phyloP scores from a whole-genome alignment of 2,888 invertebrate genomes.

The Apotomis turbidana region DNA sequence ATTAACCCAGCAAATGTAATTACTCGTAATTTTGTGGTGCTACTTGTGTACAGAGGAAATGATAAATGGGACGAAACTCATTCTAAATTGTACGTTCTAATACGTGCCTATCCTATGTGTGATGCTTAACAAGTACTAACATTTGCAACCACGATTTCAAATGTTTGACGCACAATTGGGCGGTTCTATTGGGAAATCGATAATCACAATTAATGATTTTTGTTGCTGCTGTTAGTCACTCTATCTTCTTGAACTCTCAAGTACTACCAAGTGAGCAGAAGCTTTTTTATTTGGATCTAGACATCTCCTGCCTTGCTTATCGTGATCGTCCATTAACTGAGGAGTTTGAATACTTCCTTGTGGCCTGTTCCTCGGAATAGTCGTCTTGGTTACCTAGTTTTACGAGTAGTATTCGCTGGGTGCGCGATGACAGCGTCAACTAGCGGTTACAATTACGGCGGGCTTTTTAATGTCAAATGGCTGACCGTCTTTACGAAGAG shows the following conservation, averaged over 20 bases:
- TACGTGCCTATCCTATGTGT: neutral
- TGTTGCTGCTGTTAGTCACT: neutral
- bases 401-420: constrained; percentile 24
- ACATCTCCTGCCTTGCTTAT: neutral
- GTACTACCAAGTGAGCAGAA: neutral
- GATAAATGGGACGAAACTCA: constrained; percentile 7
- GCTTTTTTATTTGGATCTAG: neutral
- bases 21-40: too few species aligned
- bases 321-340: constrained; percentile 17
- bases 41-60: too few species aligned
- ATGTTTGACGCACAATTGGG: too few species aligned
- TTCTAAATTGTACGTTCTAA: constrained; percentile 2
- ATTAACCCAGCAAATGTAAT: too few species aligned
- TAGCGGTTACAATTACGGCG: too few species aligned
- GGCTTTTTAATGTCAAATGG: too few species aligned
- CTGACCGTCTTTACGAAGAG: too few species aligned
- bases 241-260: neutral
- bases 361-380: constrained; percentile 12
- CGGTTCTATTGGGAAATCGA: too few species aligned
- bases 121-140: neutral
- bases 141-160: too few species aligned
- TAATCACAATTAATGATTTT: too few species aligned
- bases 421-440: too few species aligned
- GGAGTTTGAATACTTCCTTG: neutral
- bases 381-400: constrained; percentile 27